Percentiles rank a stretch among this genome's conserved stretches.
These are phyloP conservation scores for Penaeus vannamei DNA, from an alignment of 1,140 invertebrate genomes.

Conservation along the genomic window DNA sequence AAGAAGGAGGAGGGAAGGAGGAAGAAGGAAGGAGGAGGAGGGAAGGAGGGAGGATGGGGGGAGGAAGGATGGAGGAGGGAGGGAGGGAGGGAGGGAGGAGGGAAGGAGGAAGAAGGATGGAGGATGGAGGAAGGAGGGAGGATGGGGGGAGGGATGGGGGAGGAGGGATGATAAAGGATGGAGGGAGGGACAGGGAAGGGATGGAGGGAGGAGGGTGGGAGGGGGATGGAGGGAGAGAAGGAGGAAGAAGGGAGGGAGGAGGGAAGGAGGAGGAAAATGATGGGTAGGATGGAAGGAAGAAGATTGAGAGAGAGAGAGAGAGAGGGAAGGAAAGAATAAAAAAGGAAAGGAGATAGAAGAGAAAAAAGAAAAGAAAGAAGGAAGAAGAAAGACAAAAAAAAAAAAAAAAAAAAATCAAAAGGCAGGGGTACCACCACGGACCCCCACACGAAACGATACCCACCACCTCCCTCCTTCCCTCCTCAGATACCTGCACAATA, in stretches of 20 bases:
- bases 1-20: neutral
- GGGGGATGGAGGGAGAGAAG: neutral
- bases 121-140: neutral
- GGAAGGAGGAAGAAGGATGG: neutral
- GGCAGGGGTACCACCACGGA: neutral
- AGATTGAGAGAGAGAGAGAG: neutral
- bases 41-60: neutral
- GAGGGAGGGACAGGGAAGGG: neutral
- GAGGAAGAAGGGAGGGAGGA: no score
- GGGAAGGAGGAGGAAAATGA: neutral
- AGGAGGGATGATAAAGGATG: neutral
- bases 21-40: neutral
- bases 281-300: no score
- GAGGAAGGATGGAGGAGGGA: no score
- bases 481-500: no score
- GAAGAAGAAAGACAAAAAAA: neutral
- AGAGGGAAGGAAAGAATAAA: neutral
- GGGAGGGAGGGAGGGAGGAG: neutral
- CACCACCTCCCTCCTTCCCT: no score
- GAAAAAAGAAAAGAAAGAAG: no score
- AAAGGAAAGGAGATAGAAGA: neutral
- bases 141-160: constrained; percentile 41
- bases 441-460: neutral
- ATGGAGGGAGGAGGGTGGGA: no score
- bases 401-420: neutral